Percentiles rank a stretch among this genome's conserved stretches.
These are phyloP conservation scores for Vireo griseus DNA, from an alignment of 2,797 vertebrate species.

Conservation along the genomic window DNA sequence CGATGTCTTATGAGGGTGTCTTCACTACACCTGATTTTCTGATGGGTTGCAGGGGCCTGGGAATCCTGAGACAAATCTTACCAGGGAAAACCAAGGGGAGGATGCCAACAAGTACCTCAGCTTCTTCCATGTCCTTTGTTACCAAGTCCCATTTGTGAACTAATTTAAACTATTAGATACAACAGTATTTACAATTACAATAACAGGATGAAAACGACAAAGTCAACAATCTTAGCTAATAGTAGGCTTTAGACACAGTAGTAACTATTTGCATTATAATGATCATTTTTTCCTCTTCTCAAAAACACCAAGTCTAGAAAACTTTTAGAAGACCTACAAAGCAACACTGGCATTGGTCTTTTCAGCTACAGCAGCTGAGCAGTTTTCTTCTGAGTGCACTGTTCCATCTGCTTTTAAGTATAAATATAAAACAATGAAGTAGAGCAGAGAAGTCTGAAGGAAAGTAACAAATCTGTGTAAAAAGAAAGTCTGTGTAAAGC, in stretches of 20 bases:
- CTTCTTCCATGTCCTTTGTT: neutral
- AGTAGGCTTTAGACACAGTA: neutral
- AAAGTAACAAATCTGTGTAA: neutral
- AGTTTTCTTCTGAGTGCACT: neutral
- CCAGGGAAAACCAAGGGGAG: neutral
- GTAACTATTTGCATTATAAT: neutral
- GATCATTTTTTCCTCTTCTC: neutral
- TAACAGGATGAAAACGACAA: neutral
- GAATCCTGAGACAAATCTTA: neutral
- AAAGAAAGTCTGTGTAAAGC: neutral
- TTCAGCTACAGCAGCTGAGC: neutral
- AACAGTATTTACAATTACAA: neutral
- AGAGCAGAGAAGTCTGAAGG: neutral
- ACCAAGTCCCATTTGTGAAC: neutral
- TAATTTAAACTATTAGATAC: neutral
- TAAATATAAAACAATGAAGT: neutral
- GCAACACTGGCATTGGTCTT: neutral
- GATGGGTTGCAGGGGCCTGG: neutral
- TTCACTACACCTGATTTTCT: neutral
- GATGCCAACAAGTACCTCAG: neutral
- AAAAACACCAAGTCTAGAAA: neutral
- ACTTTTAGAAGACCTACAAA: neutral
- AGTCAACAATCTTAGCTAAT: neutral
- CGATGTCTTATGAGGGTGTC: neutral
- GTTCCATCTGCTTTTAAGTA: neutral